phyloP scores from a whole-genome alignment of 2,113 vertebrate species.

The Regulus satrapa region DNA sequence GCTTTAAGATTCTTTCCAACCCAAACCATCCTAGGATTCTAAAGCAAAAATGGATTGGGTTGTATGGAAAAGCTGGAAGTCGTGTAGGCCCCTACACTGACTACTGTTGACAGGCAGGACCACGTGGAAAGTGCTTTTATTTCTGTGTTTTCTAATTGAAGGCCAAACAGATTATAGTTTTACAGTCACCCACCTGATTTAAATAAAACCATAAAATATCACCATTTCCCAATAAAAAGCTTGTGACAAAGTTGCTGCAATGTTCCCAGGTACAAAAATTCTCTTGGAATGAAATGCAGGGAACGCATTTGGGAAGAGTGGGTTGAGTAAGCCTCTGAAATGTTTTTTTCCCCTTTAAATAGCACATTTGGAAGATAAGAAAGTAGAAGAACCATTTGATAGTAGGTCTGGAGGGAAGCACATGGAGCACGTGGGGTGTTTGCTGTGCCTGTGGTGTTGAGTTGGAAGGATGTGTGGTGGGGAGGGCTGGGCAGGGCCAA shows the following conservation, averaged over 20 bases:
- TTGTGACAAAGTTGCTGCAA: background rate
- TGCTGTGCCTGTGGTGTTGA: background rate
- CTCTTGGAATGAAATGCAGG: background rate
- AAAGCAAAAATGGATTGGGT: background rate
- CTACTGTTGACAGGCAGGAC: background rate
- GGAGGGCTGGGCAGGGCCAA: background rate
- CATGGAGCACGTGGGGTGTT: accelerated
- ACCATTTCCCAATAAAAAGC: background rate
- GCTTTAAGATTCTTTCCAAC: background rate
- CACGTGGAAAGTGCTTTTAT: background rate
- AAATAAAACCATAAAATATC: background rate
- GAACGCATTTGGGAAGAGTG: background rate
- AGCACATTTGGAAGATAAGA: background rate
- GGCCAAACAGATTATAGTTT: background rate
- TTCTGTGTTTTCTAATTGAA: background rate
- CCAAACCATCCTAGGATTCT: background rate
- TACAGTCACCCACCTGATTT: background rate
- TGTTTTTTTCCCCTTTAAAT: background rate
- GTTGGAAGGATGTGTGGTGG: background rate
- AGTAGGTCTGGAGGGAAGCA: background rate
- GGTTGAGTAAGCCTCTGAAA: background rate
- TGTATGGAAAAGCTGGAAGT: background rate
- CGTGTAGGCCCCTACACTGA: no score
- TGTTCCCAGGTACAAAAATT: background rate
- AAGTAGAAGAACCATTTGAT: background rate